These are phyloP conservation scores for Sebastiscus albofasciatus DNA, from an alignment of 2,797 vertebrate species.

Conservation along the genomic window DNA sequence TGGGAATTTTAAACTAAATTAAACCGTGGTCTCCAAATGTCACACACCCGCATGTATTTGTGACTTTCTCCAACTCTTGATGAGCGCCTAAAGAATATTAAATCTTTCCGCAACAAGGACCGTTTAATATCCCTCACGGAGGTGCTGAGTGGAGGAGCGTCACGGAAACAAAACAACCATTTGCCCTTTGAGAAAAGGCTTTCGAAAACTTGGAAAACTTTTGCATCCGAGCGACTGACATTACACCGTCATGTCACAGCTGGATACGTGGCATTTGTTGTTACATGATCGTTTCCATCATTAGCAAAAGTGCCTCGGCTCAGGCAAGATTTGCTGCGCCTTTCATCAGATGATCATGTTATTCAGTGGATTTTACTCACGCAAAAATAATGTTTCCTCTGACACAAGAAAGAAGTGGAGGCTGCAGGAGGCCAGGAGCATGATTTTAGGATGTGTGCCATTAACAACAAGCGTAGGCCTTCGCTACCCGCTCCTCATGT, in stretches of 20 bases:
- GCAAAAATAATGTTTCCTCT: constrained; percentile 62
- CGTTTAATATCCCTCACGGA: constrained; percentile 16
- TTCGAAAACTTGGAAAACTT: background rate
- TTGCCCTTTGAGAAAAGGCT: constrained; percentile 6
- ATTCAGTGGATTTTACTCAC: constrained; percentile 66
- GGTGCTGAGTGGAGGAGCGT: constrained; percentile 45
- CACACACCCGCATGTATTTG: constrained; percentile 33
- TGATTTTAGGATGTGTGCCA: constrained; percentile 83
- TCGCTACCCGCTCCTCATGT: constrained; percentile 62
- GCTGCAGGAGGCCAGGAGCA: constrained; percentile 59
- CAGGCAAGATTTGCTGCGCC: constrained; percentile 62
- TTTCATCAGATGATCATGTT: constrained; percentile 72
- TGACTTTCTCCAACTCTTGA: constrained; percentile 35
- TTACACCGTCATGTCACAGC: background rate
- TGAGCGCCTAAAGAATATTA: constrained; percentile 32
- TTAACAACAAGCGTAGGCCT: constrained; percentile 72
- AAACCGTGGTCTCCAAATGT: constrained; percentile 53
- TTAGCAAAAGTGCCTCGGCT: constrained; percentile 41
- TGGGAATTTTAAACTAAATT: constrained; percentile 54
- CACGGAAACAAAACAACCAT: constrained; percentile 30
- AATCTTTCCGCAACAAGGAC: constrained; percentile 32
- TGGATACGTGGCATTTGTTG: constrained; percentile 33
- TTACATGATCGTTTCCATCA: constrained; percentile 30
- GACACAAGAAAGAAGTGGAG: constrained; percentile 35
- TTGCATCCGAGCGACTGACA: background rate